Percentiles rank a stretch among this genome's conserved stretches.
Evolutionary conservation across 2,113 vertebrate species (phyloP).

Genomic region (Coracopsis vasa): DNA sequence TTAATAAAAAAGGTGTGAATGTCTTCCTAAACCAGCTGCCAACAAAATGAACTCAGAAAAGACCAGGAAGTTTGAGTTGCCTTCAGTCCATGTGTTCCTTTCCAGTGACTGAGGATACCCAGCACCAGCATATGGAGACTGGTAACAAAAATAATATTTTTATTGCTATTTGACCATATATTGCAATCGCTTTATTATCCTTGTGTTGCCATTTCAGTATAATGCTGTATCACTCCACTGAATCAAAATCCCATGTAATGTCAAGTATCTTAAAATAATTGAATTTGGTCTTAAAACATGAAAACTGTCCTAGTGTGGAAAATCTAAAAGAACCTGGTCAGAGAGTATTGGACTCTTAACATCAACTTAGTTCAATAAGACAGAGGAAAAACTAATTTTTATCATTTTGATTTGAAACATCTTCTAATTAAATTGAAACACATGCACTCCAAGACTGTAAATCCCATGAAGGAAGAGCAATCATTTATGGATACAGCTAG

Average conservation of each 20-base stretch:
- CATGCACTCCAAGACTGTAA: not conserved
- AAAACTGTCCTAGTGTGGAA: not conserved
- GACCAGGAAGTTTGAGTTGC: not conserved
- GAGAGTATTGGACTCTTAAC: not conserved
- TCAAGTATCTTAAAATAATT: not conserved
- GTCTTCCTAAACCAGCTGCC: not conserved
- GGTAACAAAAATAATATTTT: not conserved
- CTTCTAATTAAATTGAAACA: slow-evolving; percentile 46
- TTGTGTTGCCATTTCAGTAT: not conserved
- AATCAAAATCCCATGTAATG: not conserved
- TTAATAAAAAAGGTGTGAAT: not conserved
- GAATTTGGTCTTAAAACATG: not conserved
- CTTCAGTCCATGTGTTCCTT: not conserved
- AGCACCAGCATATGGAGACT: not conserved
- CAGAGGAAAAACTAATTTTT: slow-evolving; percentile 14
- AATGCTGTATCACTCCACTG: not conserved
- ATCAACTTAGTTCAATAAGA: not conserved
- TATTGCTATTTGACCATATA: not conserved
- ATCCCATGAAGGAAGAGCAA: not conserved
- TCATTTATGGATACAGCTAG: not conserved
- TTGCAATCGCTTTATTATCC: not conserved
- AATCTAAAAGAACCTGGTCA: not conserved
- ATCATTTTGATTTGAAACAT: not conserved
- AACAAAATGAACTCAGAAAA: not conserved
- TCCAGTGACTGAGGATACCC: not conserved